Evolutionary conservation across 2,888 invertebrate species (phyloP), one percentile per base, ranked within the genome.

Genomic region (Stenotaenia linearis): DNA sequence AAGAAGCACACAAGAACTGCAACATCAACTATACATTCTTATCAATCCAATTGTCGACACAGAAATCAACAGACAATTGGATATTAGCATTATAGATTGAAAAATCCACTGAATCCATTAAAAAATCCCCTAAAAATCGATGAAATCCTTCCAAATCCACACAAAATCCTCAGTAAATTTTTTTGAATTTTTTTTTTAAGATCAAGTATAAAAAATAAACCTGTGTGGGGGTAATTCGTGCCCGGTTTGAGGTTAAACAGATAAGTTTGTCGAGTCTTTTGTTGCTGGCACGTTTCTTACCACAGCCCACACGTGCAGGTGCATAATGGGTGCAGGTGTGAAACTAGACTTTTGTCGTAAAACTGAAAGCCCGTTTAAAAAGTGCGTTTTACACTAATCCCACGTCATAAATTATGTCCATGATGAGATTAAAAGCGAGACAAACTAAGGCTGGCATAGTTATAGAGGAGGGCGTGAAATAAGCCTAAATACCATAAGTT

Each of bases 261-360:
- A 61, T 61, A 61, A 61, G 61, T 61, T 61, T 61, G 61, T 61
- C 12, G 3, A 28, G 23, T 61, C 61, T 61, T 61, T 61, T 61
- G 61, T 61, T 61, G 61, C 28, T 15, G 9, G 61, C 61, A 61
- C 61, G 61, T 61, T 61, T 28, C 61, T 61, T 61, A 61, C 25
- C 61, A 23, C 61, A 61, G 28, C 61, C 61, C 61, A 61, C 61
- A 61, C 61, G 61, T 61, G 61, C 61, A 61, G 61, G 61, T 61
- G 61, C 61, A 61, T 61, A 61, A 61, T 61, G 61, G 61, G 61
- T 25, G 61, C 61, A 61, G 61, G 61, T 61, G 61, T 61, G 61
- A 61, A 61, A 61, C 61, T 61, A 23, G 9, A 61, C 61, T 61
- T 61, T 61, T 61, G 61, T 61, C 61, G 61, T 61, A 61, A 61